phyloP scores from a whole-genome alignment of 2,113 vertebrate species.

The Bothrops jararaca region DNA sequence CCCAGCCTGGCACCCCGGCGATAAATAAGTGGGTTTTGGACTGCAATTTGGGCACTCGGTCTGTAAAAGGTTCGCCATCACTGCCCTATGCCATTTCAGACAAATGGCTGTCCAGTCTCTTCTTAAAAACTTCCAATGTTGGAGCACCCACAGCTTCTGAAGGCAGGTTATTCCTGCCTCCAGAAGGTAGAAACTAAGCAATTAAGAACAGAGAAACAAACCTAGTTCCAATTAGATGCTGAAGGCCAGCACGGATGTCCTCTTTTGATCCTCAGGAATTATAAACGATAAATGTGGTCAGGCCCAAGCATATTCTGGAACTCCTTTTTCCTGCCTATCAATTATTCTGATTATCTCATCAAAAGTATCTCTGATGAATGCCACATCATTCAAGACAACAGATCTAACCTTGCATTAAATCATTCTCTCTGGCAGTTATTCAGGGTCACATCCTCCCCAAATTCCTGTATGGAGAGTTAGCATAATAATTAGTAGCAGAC shows the following conservation, averaged over 20 bases:
- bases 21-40: too few species aligned
- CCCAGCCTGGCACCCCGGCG: too few species aligned
- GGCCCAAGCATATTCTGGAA: not conserved
- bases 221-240: not conserved
- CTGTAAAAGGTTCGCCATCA: too few species aligned
- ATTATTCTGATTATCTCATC: not conserved
- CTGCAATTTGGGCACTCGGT: too few species aligned
- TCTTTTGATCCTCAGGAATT: not conserved
- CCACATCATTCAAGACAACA: not conserved
- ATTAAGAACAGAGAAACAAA: conserved; percentile 20
- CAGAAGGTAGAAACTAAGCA: not conserved
- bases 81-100: too few species aligned
- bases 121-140: too few species aligned
- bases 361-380: not conserved
- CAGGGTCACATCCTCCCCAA: not conserved
- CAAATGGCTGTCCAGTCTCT: too few species aligned
- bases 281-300: not conserved
- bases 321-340: not conserved
- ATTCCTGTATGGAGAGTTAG: not conserved
- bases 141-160: too few species aligned
- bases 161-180: too few species aligned
- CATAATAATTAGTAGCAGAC: not conserved
- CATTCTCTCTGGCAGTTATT: not conserved
- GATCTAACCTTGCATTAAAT: not conserved
- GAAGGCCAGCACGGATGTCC: not conserved